Conservation (phyloP, 2,888 invertebrate species). For the Blera fallax region DNA sequence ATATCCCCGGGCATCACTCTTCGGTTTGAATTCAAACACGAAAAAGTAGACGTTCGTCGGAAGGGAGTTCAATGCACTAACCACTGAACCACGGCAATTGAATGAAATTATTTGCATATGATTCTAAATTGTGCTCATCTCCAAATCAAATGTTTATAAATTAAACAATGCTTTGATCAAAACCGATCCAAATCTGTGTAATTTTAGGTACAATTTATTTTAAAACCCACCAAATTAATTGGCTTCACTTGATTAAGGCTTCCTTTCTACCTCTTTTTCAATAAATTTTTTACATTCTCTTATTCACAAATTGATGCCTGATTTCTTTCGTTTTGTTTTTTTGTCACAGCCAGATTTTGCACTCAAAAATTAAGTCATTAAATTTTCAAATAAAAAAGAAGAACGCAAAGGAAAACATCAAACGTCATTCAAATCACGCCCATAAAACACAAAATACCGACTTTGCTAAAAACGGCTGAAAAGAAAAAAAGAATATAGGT, state of each 20-base stretch:
- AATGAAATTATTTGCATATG: too few species aligned
- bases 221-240: constrained; percentile 16
- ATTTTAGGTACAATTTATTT: not conserved
- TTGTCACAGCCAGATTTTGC: constrained; percentile 9
- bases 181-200: not conserved
- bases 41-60: too few species aligned
- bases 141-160: too few species aligned
- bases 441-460: constrained; percentile 51
- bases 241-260: constrained; percentile 11
- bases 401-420: constrained; percentile 1
- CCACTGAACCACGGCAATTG: too few species aligned
- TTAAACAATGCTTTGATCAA: too few species aligned
- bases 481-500: not conserved
- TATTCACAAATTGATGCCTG: not conserved
- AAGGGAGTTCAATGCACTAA: too few species aligned
- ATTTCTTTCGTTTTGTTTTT: not conserved
- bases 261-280: not conserved
- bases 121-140: too few species aligned
- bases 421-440: constrained; percentile 52
- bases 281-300: not conserved
- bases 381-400: constrained; percentile 41
- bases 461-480: constrained; percentile 18
- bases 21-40: too few species aligned
- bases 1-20: too few species aligned
- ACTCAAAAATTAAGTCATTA: constrained; percentile 47